phyloP scores from a whole-genome alignment of 2,113 vertebrate genomes.

The Actenoides hombroni region DNA sequence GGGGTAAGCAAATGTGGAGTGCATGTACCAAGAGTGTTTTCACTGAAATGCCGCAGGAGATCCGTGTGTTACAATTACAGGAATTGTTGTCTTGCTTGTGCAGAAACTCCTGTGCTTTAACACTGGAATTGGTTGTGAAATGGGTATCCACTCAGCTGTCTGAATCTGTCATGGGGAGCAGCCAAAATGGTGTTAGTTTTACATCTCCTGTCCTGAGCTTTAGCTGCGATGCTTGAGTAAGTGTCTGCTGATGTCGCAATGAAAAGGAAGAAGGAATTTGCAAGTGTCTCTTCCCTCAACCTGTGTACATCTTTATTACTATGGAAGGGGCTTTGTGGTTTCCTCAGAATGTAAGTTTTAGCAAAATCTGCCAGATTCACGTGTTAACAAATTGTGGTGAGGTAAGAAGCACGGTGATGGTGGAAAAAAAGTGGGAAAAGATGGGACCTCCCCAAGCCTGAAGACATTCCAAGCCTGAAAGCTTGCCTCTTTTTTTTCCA shows the following conservation, averaged over 20 bases:
- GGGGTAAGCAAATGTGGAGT: neutral
- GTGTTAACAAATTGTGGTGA: neutral
- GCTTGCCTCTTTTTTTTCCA: neutral
- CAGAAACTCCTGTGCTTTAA: neutral
- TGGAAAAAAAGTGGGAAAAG: neutral
- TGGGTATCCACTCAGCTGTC: neutral
- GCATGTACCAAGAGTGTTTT: rapidly evolving
- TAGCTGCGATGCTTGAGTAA: neutral
- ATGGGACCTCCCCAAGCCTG: neutral
- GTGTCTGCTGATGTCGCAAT: neutral
- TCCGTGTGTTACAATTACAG: neutral
- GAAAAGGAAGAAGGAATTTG: neutral
- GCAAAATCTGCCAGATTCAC: neutral
- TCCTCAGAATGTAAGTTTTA: neutral
- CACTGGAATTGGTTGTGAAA: neutral
- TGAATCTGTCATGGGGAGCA: neutral
- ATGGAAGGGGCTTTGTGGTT: neutral
- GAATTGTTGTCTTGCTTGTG: neutral
- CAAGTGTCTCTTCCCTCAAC: neutral
- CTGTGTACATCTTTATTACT: neutral
- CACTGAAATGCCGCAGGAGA: neutral
- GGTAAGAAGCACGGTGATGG: rapidly evolving
- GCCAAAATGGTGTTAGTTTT: neutral
- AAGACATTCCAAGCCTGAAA: neutral
- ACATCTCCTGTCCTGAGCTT: neutral